Evolutionary conservation across 2,113 vertebrate genomes (phyloP).

Genomic region (Piprites chloris): DNA sequence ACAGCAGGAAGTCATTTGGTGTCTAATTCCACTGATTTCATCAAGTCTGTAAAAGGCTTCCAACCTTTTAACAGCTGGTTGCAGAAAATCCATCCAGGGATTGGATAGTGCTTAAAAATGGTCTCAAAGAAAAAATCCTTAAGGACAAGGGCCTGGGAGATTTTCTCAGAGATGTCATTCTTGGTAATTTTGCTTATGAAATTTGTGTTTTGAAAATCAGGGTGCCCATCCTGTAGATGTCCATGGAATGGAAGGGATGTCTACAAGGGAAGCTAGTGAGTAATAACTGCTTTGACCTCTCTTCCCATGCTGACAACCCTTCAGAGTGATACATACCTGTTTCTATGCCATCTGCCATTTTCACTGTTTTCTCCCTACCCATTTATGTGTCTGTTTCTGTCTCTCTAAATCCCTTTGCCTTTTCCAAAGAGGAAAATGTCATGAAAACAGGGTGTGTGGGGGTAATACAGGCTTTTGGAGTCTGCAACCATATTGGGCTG

Average conservation of each 20-base stretch:
- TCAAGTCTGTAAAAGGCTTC: neutral
- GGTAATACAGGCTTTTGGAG: constrained; percentile 57
- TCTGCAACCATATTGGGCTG: constrained; percentile 51
- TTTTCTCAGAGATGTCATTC: neutral
- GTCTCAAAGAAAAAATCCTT: neutral
- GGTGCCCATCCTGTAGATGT: neutral
- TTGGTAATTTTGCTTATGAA: neutral
- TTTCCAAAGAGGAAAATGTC: constrained; percentile 64
- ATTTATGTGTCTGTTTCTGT: neutral
- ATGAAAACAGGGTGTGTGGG: constrained; percentile 32
- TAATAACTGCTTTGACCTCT: neutral
- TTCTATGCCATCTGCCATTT: constrained; percentile 17
- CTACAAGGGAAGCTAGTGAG: neutral
- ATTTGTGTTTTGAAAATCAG: neutral
- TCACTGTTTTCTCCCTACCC: neutral
- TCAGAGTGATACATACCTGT: neutral
- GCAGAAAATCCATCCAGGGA: neutral
- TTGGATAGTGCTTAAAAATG: neutral
- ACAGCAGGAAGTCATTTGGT: neutral
- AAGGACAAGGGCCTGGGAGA: neutral
- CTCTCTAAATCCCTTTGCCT: constrained; percentile 36
- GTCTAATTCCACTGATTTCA: neutral
- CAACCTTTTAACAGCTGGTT: neutral
- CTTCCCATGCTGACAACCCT: neutral
- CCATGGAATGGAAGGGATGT: neutral